A percentile compares a stretch with the other conserved stretches of the same genome.
phyloP scores from a whole-genome alignment of 2,797 vertebrate species.

The Pseudomugil gertrudae region DNA sequence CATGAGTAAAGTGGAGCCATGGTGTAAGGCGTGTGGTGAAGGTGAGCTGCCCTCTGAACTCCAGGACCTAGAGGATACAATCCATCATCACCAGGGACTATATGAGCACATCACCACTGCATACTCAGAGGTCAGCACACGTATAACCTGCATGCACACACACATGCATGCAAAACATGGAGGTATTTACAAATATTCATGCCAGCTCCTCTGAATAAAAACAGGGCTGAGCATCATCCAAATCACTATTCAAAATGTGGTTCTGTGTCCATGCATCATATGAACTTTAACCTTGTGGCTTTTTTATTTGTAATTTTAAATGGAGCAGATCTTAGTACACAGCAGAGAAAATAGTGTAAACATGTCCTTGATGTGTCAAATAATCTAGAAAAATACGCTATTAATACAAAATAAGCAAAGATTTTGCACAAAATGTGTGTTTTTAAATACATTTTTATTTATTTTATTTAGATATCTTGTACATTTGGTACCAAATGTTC shows the following conservation, averaged over 20 bases:
- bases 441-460: not conserved
- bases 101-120: conserved; percentile 97
- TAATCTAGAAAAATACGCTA: not conserved
- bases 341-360: not conserved
- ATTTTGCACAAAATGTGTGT: no score
- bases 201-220: not conserved
- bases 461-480: not conserved
- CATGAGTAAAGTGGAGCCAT: conserved; percentile 97
- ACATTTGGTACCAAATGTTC: not conserved
- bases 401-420: not conserved
- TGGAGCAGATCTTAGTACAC: not conserved
- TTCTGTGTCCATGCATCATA: not conserved
- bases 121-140: conserved; percentile 87
- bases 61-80: conserved; percentile 96
- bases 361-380: not conserved
- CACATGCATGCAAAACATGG: conserved; percentile 12
- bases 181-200: conserved; percentile 7
- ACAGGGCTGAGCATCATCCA: conserved; percentile 16
- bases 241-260: conserved; percentile 12
- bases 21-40: conserved; percentile 98
- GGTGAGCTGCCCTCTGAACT: conserved; percentile 96
- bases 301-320: not conserved
- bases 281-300: not conserved
- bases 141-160: not conserved
- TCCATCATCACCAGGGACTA: conserved; percentile 98